These are phyloP conservation scores for Struthidea cinerea DNA, from an alignment of 2,113 vertebrate species.

Conservation along the genomic window DNA sequence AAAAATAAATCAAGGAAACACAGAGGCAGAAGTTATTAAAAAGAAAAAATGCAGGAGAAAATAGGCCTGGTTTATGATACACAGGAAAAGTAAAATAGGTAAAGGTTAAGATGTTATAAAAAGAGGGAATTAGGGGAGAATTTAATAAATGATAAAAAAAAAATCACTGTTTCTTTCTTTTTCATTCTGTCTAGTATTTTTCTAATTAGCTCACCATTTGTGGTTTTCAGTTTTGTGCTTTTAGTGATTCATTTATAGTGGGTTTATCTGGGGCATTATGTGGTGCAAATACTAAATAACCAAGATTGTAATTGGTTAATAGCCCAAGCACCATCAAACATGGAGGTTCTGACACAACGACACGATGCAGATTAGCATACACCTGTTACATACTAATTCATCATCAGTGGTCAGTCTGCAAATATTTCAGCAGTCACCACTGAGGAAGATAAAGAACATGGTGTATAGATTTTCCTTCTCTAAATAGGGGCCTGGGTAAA, in stretches of 20 bases:
- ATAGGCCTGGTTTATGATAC: not conserved
- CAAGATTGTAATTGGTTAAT: not conserved
- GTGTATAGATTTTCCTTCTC: constrained; percentile 48
- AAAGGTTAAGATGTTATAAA: not conserved
- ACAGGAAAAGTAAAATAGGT: not conserved
- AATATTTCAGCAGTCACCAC: constrained; percentile 2
- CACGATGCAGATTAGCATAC: not conserved
- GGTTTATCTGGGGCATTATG: not conserved
- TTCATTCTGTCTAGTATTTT: not conserved
- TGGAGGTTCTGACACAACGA: not conserved
- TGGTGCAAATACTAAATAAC: not conserved
- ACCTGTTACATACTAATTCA: not conserved
- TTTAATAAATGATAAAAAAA: not conserved
- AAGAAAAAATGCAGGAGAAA: not conserved
- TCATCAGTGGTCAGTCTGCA: not conserved
- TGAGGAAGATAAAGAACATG: constrained; percentile 13
- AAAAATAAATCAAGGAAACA: not conserved
- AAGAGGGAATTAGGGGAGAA: not conserved
- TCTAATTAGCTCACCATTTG: not conserved
- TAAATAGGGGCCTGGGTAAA: not conserved
- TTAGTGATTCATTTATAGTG: not conserved
- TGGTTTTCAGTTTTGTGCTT: not conserved
- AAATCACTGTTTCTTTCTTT: not conserved
- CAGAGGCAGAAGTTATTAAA: not conserved
- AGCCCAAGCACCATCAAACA: not conserved